These are phyloP conservation scores for Synaphobranchus kaupii DNA, from an alignment of 2,797 vertebrate genomes.

Conservation along the genomic window DNA sequence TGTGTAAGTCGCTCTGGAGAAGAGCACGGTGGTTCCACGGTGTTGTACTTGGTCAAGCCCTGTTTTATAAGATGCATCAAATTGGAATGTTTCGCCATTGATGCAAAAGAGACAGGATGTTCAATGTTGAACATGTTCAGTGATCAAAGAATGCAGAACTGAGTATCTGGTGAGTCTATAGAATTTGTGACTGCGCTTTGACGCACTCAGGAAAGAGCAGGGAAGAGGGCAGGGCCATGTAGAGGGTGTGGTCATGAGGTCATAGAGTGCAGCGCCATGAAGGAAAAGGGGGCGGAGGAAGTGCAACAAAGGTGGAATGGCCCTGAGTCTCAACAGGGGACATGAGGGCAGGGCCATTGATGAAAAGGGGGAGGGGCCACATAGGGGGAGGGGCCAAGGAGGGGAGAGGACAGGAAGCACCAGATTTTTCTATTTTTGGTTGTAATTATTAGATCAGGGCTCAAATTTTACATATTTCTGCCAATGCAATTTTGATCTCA, in stretches of 20 bases:
- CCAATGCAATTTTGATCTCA: background rate
- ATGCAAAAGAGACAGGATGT: background rate
- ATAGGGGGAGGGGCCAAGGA: conserved; percentile 40
- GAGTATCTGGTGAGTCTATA: background rate
- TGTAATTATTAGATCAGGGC: too few relatives aligned
- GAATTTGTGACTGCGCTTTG: background rate
- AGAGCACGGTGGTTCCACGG: too few relatives aligned
- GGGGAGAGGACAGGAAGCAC: too few relatives aligned
- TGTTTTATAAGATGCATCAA: background rate
- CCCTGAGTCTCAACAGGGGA: too few relatives aligned
- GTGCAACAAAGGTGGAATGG: too few relatives aligned
- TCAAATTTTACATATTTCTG: background rate
- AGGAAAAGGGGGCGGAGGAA: too few relatives aligned
- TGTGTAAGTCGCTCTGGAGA: too few relatives aligned
- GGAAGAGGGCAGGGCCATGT: background rate
- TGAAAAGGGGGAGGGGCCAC: conserved; percentile 19
- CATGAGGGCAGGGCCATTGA: background rate
- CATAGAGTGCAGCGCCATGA: background rate
- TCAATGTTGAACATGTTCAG: background rate
- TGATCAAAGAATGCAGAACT: background rate
- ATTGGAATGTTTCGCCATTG: background rate
- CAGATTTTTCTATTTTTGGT: too few relatives aligned
- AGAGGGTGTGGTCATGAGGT: background rate
- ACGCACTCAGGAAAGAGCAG: background rate
- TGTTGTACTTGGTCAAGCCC: too few relatives aligned